Evolutionary conservation across 2,797 vertebrate genomes (phyloP).

Genomic region (Catharus ustulatus): DNA sequence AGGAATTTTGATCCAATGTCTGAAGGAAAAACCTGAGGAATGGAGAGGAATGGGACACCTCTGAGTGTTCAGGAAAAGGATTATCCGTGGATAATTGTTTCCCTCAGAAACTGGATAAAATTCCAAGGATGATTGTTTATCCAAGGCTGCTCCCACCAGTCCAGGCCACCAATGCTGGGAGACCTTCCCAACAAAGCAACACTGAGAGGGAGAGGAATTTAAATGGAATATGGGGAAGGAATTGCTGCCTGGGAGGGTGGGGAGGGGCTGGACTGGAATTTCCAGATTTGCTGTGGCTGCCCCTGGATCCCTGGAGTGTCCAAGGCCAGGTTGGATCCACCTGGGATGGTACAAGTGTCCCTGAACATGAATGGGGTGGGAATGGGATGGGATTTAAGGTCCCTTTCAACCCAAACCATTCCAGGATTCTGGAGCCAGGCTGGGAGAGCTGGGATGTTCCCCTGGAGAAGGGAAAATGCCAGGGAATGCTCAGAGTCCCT

Average conservation of each 20-base stretch:
- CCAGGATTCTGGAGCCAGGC: too few relatives aligned
- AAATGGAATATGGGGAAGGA: not conserved
- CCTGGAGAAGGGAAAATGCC: too few relatives aligned
- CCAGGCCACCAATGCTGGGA: fast-evolving
- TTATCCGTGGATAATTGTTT: not conserved
- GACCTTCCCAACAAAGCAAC: not conserved
- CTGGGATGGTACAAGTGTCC: too few relatives aligned
- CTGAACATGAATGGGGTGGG: too few relatives aligned
- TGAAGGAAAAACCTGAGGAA: not conserved
- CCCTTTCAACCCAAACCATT: too few relatives aligned
- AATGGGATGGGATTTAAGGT: too few relatives aligned
- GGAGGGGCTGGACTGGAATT: not conserved
- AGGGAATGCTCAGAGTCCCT: too few relatives aligned
- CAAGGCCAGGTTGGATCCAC: not conserved
- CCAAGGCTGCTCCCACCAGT: not conserved
- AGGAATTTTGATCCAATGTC: not conserved
- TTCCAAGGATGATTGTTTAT: not conserved
- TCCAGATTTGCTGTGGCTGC: not conserved
- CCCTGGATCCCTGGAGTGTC: not conserved
- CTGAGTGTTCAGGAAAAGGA: not conserved
- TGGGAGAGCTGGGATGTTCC: too few relatives aligned
- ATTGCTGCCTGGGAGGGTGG: not conserved
- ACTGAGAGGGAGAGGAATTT: not conserved
- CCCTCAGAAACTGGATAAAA: not conserved
- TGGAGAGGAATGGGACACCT: not conserved